Conservation (phyloP, 2,113 vertebrate species). For the Pelobates fuscus region DNA sequence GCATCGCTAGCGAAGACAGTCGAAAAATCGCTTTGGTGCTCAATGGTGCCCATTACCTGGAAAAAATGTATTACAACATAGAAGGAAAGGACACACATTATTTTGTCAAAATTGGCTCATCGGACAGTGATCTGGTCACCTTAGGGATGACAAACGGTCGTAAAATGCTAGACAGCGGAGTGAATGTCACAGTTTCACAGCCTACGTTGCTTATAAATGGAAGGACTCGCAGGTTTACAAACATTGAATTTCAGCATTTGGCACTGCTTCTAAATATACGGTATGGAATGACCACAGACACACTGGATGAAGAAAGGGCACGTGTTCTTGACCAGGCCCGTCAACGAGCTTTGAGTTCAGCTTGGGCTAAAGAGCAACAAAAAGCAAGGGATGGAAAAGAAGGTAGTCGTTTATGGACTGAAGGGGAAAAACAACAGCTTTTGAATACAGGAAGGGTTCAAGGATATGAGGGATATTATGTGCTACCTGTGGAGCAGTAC, state of each 20-base stretch:
- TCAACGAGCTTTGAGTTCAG: constrained; percentile 85
- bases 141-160: constrained; percentile 89
- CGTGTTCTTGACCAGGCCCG: constrained; percentile 90
- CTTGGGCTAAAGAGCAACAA: constrained; percentile 95
- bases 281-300: constrained; percentile 86
- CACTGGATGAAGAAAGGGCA: constrained; percentile 92
- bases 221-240: constrained; percentile 91
- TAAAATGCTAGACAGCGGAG: constrained; percentile 87
- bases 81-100: constrained; percentile 93
- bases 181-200: constrained; percentile 91
- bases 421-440: constrained; percentile 96
- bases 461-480: constrained; percentile 97
- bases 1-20: constrained; percentile 89
- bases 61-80: constrained; percentile 93
- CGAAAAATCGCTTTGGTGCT: constrained; percentile 90
- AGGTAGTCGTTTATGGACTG: constrained; percentile 94
- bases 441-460: constrained; percentile 89
- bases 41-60: constrained; percentile 90
- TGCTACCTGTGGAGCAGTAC: constrained; percentile 97
- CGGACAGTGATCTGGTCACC: constrained; percentile 88
- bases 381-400: constrained; percentile 89
- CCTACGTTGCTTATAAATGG: constrained; percentile 77
- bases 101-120: constrained; percentile 92
- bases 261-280: constrained; percentile 88
- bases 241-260: constrained; percentile 86